A percentile compares a stretch with the other conserved stretches of the same genome.
phyloP scores from a whole-genome alignment of 64 coral and sea anemone genomes.

The Astreopora myriophthalma region DNA sequence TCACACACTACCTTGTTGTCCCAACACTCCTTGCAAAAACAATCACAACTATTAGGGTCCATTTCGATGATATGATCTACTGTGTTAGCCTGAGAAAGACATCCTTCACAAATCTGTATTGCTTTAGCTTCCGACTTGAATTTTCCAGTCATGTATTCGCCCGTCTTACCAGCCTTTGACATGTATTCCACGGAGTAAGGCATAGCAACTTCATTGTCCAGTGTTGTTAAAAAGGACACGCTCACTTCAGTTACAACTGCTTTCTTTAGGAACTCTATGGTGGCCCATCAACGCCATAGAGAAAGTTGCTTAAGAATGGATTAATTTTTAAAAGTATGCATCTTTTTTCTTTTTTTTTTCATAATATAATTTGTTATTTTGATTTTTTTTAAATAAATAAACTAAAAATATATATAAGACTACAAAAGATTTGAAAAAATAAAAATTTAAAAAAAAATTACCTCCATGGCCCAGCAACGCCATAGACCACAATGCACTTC shows the following conservation, averaged over 20 bases:
- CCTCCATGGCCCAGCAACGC: too few species aligned
- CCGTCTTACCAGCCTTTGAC: slow-evolving; percentile 53
- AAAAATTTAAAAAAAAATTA: too few species aligned
- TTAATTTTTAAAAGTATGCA: too few species aligned
- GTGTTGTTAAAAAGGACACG: slow-evolving; percentile 66
- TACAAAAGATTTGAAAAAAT: too few species aligned
- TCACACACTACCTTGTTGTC: slow-evolving; percentile 33
- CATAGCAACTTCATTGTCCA: slow-evolving; percentile 63
- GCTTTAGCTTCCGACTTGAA: slow-evolving; percentile 53
- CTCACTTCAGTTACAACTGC: slow-evolving; percentile 60
- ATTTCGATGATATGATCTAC: slow-evolving; percentile 55
- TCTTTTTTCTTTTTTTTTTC: too few species aligned
- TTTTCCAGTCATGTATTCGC: slow-evolving; percentile 45
- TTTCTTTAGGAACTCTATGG: slow-evolving; percentile 67
- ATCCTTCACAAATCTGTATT: slow-evolving; percentile 68
- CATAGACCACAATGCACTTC: too few species aligned
- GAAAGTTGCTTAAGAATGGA: too few species aligned
- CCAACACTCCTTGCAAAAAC: slow-evolving; percentile 76
- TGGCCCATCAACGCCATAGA: too few species aligned
- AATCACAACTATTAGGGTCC: slow-evolving; percentile 35
- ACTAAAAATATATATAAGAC: too few species aligned
- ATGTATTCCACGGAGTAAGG: slow-evolving; percentile 62
- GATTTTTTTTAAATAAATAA: too few species aligned
- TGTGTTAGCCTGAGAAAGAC: slow-evolving; percentile 64
- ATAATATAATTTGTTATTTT: too few species aligned